Base-by-base conservation (phyloP, 2,888 invertebrate genomes). In the Balanococcus diminutus region DNA sequence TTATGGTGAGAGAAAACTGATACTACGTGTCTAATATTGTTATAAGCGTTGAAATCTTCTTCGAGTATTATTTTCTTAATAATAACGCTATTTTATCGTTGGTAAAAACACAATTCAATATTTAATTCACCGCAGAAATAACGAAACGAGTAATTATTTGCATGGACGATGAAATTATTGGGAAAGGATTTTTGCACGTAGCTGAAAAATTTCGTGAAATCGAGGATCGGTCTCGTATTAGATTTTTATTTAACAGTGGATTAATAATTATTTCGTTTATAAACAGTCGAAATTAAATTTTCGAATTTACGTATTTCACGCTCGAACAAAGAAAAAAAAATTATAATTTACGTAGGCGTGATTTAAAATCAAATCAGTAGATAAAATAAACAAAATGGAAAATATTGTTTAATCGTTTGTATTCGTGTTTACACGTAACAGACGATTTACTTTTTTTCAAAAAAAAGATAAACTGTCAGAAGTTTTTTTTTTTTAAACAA, bases 381-480 rank as follows among this genome's bases (percentile, higher is more conserved):
- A n/a, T n/a, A n/a, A n/a, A 72, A 72, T 31, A 32, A 72, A 72
- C 31, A 72, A 72, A 28, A 28, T 31, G 31, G 72, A 72, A 72
- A 32, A 72, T 72, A 72, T 72, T 72, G 72, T 72, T 72, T 72
- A 72, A 72, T 72, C 72, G 72, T 31, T 72, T 32, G 31, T 72
- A n/a, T 16, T 14, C 31, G 31, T 72, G 19, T 72, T 28, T 72
- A 32, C 28, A 8, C 25, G 11, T 42, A 56, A 22, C 9, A 22
- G 22, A 22, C 56, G 22, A 56, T 11, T 1, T 11, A 11, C 2
- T 42, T 42, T 42, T 42, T 56, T 56, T 22, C 14, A 46, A n/a
- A n/a, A n/a, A 46, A 46, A 46, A 46, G 14, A n/a, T n/a, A 36
- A 56, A 19, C 56, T 56, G 56, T 56, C 56, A 56, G 22, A 56